Conservation (phyloP, 1,140 invertebrate genomes). For the Anadara kagoshimensis region DNA sequence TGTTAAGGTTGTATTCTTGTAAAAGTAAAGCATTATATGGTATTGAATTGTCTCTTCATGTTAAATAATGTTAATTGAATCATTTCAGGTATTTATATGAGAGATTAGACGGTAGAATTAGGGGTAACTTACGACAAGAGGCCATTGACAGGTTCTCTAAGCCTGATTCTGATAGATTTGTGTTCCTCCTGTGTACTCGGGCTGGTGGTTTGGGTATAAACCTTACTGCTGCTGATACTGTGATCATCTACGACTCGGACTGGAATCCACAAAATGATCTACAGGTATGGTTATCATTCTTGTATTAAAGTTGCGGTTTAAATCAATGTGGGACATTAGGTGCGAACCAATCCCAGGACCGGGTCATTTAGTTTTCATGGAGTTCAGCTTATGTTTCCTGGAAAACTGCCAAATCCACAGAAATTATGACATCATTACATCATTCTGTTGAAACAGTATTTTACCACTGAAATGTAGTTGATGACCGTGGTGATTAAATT, state of each 20-base stretch:
- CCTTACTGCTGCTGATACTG: constrained; percentile 99
- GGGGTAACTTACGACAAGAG: constrained; percentile 97
- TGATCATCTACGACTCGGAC: constrained; percentile 99
- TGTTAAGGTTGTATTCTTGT: neutral
- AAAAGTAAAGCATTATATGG: too few relatives aligned
- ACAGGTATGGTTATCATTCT: constrained; percentile 77
- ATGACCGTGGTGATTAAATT: too few relatives aligned
- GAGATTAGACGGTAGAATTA: constrained; percentile 97
- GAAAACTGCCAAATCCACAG: too few relatives aligned
- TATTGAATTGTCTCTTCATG: too few relatives aligned
- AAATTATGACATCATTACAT: too few relatives aligned
- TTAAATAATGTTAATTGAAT: neutral
- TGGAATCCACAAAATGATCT: constrained; percentile 99
- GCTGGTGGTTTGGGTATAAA: constrained; percentile 99
- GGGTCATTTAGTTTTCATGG: too few relatives aligned
- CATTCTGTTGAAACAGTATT: too few relatives aligned
- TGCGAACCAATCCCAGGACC: too few relatives aligned
- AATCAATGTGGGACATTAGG: too few relatives aligned
- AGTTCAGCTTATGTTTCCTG: too few relatives aligned
- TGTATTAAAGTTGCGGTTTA: too few relatives aligned
- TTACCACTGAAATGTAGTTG: too few relatives aligned
- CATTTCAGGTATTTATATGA: constrained; percentile 91
- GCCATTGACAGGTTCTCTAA: constrained; percentile 95
- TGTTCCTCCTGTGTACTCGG: constrained; percentile 98
- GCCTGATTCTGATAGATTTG: constrained; percentile 95